Percentiles rank a stretch among this genome's conserved stretches.
These are phyloP conservation scores for Motacilla alba DNA, from an alignment of 2,113 vertebrate species.

Conservation along the genomic window DNA sequence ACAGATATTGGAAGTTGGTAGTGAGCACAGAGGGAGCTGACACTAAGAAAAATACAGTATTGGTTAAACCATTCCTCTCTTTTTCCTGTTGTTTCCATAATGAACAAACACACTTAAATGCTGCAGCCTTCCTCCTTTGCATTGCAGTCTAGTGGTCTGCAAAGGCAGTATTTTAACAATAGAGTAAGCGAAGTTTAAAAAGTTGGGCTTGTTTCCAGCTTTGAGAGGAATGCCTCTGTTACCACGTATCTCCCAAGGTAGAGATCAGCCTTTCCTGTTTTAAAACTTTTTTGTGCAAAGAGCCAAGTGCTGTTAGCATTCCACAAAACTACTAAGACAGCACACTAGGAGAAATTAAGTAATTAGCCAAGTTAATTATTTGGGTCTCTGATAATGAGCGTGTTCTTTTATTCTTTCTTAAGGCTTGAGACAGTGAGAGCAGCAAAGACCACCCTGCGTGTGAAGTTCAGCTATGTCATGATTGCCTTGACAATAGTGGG, in stretches of 20 bases:
- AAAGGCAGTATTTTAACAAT: not conserved
- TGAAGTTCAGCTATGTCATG: slow-evolving; percentile 86
- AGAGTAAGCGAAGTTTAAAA: not conserved
- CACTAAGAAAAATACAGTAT: not conserved
- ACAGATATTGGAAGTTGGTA: not conserved
- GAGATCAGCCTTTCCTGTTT: not conserved
- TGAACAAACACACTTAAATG: not conserved
- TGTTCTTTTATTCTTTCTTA: not conserved
- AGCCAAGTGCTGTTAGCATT: not conserved
- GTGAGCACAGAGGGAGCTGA: not conserved
- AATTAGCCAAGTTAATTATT: not conserved
- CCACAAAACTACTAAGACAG: not conserved
- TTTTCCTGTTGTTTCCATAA: not conserved
- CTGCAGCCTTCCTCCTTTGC: not conserved
- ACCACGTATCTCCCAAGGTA: not conserved
- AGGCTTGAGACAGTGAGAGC: slow-evolving; percentile 85
- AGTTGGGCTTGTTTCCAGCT: not conserved
- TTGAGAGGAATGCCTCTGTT: not conserved
- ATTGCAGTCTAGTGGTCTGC: not conserved
- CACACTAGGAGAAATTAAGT: not conserved
- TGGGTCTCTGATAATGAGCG: not conserved
- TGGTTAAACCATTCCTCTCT: not conserved
- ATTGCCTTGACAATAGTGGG: slow-evolving; percentile 79
- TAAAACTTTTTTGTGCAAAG: not conserved
- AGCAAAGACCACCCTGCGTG: slow-evolving; percentile 82